A percentile compares a stretch with the other conserved stretches of the same genome.
phyloP scores from a whole-genome alignment of 2,888 invertebrate genomes.

The Melieria crassipennis region DNA sequence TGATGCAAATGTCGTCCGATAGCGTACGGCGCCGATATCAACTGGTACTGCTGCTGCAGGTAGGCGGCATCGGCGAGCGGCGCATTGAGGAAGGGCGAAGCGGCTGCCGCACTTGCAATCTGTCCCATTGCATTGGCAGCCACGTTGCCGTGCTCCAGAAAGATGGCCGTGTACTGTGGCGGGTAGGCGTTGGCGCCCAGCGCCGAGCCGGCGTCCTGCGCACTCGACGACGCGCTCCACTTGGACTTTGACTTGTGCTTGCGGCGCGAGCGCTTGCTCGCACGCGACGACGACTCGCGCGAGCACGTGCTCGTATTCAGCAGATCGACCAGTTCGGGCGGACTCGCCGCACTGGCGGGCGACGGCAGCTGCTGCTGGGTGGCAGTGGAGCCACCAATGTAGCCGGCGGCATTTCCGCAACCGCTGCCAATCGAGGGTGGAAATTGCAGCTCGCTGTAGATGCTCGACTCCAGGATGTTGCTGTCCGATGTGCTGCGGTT shows the following conservation, averaged over 20 bases:
- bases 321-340: slow-evolving; percentile 41
- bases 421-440: slow-evolving; percentile 41
- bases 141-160: slow-evolving; percentile 48
- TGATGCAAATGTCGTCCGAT: slow-evolving; percentile 39
- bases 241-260: slow-evolving; percentile 52
- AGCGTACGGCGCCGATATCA: slow-evolving; percentile 26
- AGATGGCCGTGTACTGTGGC: slow-evolving; percentile 63
- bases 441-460: slow-evolving; percentile 58
- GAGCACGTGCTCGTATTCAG: slow-evolving; percentile 56
- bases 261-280: slow-evolving; percentile 55
- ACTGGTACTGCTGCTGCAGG: slow-evolving; percentile 52
- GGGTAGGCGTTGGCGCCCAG: slow-evolving; percentile 52
- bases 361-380: slow-evolving; percentile 5
- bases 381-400: slow-evolving; percentile 29
- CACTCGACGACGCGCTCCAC: slow-evolving; percentile 42
- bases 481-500: slow-evolving; percentile 61
- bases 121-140: slow-evolving; percentile 51
- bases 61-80: slow-evolving; percentile 43
- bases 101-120: slow-evolving; percentile 51
- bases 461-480: slow-evolving; percentile 60
- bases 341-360: slow-evolving; percentile 4
- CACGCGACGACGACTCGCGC: slow-evolving; percentile 50
- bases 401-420: slow-evolving; percentile 24
- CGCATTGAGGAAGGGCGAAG: slow-evolving; percentile 49
- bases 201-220: slow-evolving; percentile 32